Evolutionary conservation across 64 coral and sea anemone genomes (phyloP), one percentile per base, ranked within the genome.

Genomic region (Pachyseris speciosa): DNA sequence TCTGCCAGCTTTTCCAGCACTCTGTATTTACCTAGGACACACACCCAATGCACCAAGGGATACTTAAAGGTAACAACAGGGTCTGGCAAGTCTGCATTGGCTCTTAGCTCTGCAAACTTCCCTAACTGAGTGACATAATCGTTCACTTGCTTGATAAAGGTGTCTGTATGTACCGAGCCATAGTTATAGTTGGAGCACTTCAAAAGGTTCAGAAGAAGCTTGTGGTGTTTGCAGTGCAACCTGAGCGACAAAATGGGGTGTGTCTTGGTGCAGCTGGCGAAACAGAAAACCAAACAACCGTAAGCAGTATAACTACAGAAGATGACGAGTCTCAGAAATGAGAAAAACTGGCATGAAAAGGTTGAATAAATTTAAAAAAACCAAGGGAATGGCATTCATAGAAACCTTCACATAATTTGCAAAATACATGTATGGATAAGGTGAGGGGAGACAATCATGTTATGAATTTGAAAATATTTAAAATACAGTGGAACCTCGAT

Each of bases 31-130:
- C 77, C 77, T 10, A 81, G 53, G 32, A 81, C 77, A 26, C 77
- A 81, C 1, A 61, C 77, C 77, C 77, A 81, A 52, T 81, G 77
- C 0, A 81, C 77, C 53, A 81, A 63, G 22, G 77, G 77, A 22
- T 81, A 81, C 48, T 81, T 39, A 22, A 81, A 81, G 17, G 77
- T 40, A 57, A 33, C 19, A 3, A 81, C 53, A 37, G 36, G 77
- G 34, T 81, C 77, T 10, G 52, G 52, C 12, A 81, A 19, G 53
- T 63, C 53, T 0, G 77, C 51, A 61, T 81, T 81, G 22, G 48
- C 77, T 20, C 36, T 17, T 3, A 63, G 15, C 9, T 37, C 34
- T 1, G 77, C 57, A 25, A 41, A 81, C 52, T 81, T 81, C 1
- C 77, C 77, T n/a, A 12, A 20, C 37, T 81, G 77, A 63, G 57